These are phyloP conservation scores for Nymphalis c-album DNA, from an alignment of 2,888 invertebrate genomes.

Conservation along the genomic window DNA sequence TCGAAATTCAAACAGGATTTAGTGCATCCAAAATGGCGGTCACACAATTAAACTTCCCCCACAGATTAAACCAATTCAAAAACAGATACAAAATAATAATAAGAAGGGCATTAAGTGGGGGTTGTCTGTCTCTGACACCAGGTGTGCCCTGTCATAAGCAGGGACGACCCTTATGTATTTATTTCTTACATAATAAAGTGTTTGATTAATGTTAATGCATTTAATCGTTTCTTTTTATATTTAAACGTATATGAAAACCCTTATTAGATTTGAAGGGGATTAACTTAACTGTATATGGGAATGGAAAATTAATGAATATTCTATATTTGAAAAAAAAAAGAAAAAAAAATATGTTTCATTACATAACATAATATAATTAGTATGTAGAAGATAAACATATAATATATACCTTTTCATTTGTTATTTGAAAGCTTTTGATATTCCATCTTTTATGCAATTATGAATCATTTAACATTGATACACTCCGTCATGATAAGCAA, in stretches of 20 bases:
- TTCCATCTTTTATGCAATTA: too few relatives aligned
- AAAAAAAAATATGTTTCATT: too few relatives aligned
- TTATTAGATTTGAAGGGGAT: slow-evolving; percentile 10
- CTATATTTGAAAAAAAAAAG: neutral
- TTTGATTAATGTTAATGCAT: slow-evolving; percentile 62
- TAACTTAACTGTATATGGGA: neutral
- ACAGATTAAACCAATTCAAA: slow-evolving; percentile 74
- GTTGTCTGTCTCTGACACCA: slow-evolving; percentile 56
- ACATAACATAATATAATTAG: too few relatives aligned
- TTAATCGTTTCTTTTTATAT: slow-evolving; percentile 34
- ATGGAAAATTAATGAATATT: neutral
- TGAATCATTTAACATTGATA: too few relatives aligned
- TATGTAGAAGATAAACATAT: too few relatives aligned
- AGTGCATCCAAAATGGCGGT: slow-evolving; percentile 75
- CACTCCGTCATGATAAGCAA: too few relatives aligned
- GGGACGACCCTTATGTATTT: slow-evolving; percentile 71
- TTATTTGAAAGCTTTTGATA: too few relatives aligned
- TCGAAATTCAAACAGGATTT: slow-evolving; percentile 59
- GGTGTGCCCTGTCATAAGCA: slow-evolving; percentile 67
- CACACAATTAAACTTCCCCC: slow-evolving; percentile 77
- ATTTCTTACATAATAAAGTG: slow-evolving; percentile 43
- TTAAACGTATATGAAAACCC: slow-evolving; percentile 31
- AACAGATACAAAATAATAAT: slow-evolving; percentile 82
- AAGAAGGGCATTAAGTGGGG: slow-evolving; percentile 68
- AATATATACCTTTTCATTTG: too few relatives aligned